These are phyloP conservation scores for Reticulitermes speratus DNA, from an alignment of 1,140 invertebrate genomes.

Conservation along the genomic window DNA sequence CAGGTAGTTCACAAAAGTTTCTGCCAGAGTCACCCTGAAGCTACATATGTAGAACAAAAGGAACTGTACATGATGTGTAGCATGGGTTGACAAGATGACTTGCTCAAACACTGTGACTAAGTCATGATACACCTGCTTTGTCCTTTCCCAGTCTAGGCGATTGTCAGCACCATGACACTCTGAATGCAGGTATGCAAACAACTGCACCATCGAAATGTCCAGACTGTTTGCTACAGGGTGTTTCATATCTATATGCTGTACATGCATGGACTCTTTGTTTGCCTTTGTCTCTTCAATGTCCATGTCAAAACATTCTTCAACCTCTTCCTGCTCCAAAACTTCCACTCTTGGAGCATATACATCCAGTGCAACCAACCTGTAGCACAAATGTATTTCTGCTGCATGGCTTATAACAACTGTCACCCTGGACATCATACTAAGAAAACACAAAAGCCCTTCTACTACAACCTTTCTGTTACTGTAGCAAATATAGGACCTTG, in stretches of 20 bases:
- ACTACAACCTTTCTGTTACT: not conserved
- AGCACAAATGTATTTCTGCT: constrained; percentile 26
- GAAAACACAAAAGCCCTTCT: not conserved
- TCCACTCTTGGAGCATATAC: constrained; percentile 59
- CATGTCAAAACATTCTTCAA: constrained; percentile 50
- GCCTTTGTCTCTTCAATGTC: constrained; percentile 49
- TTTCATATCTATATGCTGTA: constrained; percentile 38
- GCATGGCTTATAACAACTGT: constrained; percentile 27
- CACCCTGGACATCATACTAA: not conserved
- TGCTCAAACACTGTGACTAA: constrained; percentile 62
- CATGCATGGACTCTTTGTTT: constrained; percentile 35
- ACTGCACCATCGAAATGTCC: constrained; percentile 62
- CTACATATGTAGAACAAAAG: constrained; percentile 74
- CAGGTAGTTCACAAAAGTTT: constrained; percentile 68
- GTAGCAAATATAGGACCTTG: no score
- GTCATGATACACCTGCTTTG: constrained; percentile 40
- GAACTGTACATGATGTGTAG: constrained; percentile 75
- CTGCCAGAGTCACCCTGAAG: constrained; percentile 62
- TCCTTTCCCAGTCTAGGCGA: constrained; percentile 46
- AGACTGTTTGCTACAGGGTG: constrained; percentile 58
- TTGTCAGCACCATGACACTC: constrained; percentile 45
- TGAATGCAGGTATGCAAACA: constrained; percentile 59
- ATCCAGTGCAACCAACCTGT: constrained; percentile 66
- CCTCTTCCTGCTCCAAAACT: constrained; percentile 45
- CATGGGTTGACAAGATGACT: constrained; percentile 70